Conservation (phyloP, 2,797 vertebrate genomes). For the Myotis findleyi region DNA sequence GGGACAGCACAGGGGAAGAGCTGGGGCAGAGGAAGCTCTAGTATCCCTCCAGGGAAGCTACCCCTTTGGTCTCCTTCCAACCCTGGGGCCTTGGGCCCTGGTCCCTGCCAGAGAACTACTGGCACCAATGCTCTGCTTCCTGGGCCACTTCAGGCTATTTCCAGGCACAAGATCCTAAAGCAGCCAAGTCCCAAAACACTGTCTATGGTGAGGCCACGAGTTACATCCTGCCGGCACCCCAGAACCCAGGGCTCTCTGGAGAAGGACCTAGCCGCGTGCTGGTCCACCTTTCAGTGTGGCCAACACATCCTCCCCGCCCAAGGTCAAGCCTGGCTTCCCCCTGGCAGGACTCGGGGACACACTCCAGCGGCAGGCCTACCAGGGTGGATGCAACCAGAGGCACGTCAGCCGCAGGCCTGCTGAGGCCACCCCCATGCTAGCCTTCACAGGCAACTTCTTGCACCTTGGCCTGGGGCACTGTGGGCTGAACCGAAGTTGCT, state of each 20-base stretch:
- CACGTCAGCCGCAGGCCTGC: not conserved
- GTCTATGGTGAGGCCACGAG: not conserved
- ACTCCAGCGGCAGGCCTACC: not conserved
- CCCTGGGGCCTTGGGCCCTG: conserved; percentile 63
- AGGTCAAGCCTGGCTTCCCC: not conserved
- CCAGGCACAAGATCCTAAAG: conserved; percentile 53
- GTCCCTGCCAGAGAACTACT: conserved; percentile 64
- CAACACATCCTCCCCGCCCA: conserved; percentile 1
- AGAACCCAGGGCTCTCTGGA: not conserved
- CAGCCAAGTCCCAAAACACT: not conserved
- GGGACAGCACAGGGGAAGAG: conserved; percentile 47
- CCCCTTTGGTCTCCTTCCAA: conserved; percentile 69
- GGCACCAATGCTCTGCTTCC: conserved; percentile 37
- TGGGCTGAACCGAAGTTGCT: not conserved
- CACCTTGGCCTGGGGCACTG: not conserved
- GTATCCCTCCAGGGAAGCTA: conserved; percentile 42
- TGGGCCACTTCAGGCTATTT: conserved; percentile 40
- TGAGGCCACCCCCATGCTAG: not conserved
- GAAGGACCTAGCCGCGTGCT: not conserved
- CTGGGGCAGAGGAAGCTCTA: conserved; percentile 39
- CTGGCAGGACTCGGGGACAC: not conserved
- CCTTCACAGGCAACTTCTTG: not conserved
- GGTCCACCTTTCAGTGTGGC: not conserved
- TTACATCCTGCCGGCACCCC: not conserved
- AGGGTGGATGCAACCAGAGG: not conserved